Percentiles rank a stretch among this genome's conserved stretches.
phyloP scores from a whole-genome alignment of 1,140 invertebrate species.

The Drosophila ambigua region DNA sequence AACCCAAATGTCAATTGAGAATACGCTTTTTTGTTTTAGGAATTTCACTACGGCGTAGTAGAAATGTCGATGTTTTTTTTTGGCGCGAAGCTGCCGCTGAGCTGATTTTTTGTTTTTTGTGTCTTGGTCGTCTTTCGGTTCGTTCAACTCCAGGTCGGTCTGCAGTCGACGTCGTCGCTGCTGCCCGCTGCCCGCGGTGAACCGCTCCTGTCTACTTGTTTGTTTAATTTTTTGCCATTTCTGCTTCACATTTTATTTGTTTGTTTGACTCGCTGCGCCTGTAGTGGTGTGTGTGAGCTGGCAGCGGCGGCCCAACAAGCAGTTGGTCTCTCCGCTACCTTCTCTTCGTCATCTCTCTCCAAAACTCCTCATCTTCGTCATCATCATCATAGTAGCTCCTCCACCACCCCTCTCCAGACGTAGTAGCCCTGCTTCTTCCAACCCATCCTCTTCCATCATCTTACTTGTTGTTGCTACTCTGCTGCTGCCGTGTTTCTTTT shows the following conservation, averaged over 20 bases:
- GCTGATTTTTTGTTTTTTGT: slow-evolving; percentile 37
- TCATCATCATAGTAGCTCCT: background rate
- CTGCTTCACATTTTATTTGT: slow-evolving; percentile 83
- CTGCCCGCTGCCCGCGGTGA: slow-evolving; percentile 55
- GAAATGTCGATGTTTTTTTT: slow-evolving; percentile 60
- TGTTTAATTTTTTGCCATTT: slow-evolving; percentile 84
- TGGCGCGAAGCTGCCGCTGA: slow-evolving; percentile 53
- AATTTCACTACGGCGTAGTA: slow-evolving; percentile 78
- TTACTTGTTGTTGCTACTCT: slow-evolving; percentile 39
- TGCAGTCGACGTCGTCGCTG: slow-evolving; percentile 36
- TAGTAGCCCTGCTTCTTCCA: too few species aligned
- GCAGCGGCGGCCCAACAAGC: slow-evolving; percentile 56
- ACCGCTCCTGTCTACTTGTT: slow-evolving; percentile 83
- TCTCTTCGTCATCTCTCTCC: background rate
- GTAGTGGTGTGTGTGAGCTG: slow-evolving; percentile 64
- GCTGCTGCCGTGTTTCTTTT: slow-evolving; percentile 48
- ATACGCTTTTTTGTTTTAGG: slow-evolving; percentile 34
- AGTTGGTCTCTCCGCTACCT: slow-evolving; percentile 13
- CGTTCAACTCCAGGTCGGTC: slow-evolving; percentile 60
- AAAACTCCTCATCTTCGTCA: too few species aligned
- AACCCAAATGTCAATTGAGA: slow-evolving; percentile 39
- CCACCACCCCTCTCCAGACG: background rate
- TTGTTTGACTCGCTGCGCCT: slow-evolving; percentile 80
- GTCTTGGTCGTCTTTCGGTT: slow-evolving; percentile 57
- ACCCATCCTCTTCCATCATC: slow-evolving; percentile 2